Percentiles rank a stretch among this genome's conserved stretches.
phyloP scores from a whole-genome alignment of 1,140 invertebrate species.

The Nasonia longicornis region DNA sequence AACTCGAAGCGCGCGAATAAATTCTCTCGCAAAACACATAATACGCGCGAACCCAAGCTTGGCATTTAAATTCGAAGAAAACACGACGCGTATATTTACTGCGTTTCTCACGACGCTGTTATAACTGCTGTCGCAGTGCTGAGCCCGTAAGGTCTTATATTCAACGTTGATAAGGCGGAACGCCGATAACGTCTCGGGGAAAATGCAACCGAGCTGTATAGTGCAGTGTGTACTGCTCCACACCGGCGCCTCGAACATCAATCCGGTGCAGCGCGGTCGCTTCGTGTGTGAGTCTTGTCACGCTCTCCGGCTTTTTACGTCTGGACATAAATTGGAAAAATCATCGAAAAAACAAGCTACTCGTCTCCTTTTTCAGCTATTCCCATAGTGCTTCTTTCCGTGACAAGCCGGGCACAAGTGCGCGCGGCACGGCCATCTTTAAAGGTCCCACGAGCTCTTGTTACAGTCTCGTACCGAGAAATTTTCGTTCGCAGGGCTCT shows the following conservation, averaged over 20 bases:
- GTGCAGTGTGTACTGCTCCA: background rate
- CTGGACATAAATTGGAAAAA: background rate
- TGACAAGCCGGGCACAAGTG: too few species aligned
- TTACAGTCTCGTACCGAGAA: slow-evolving; percentile 24
- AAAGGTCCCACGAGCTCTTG: slow-evolving; percentile 33
- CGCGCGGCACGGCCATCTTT: background rate
- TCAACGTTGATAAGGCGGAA: slow-evolving; percentile 41
- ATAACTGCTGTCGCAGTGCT: slow-evolving; percentile 18
- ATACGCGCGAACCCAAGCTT: slow-evolving; percentile 16
- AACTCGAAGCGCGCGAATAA: background rate
- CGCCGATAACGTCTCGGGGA: slow-evolving; percentile 40
- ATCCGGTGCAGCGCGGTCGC: background rate
- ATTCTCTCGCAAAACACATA: slow-evolving; percentile 23
- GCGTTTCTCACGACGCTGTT: slow-evolving; percentile 25
- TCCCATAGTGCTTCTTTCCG: too few species aligned
- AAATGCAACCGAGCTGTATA: slow-evolving; percentile 21
- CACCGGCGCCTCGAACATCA: background rate
- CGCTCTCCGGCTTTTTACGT: background rate
- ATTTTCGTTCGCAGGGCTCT: background rate
- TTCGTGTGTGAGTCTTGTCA: too few species aligned
- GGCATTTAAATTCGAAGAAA: slow-evolving; percentile 37
- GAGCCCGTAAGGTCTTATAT: slow-evolving; percentile 41
- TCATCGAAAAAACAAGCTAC: background rate
- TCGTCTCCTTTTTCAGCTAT: background rate
- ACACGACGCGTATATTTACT: background rate